Conservation (phyloP, 2,888 invertebrate species). For the Pherbina coryleti region DNA sequence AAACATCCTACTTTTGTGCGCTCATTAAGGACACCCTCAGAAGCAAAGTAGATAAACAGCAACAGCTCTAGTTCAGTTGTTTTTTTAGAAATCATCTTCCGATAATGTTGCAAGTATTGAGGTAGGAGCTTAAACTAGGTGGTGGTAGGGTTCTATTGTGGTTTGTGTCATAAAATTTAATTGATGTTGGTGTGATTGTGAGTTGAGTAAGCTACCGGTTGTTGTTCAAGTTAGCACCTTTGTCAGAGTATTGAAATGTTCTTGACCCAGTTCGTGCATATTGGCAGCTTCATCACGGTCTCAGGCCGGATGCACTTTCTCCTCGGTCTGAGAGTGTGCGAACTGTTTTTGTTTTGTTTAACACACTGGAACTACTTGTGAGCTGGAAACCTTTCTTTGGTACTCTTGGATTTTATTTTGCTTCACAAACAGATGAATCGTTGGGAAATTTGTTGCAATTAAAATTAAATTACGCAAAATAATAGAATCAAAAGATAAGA, state of each 20-base stretch:
- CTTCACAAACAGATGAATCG: too few relatives aligned
- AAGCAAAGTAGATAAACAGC: background rate
- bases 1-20: background rate
- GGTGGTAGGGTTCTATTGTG: background rate
- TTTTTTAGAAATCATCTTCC: too few relatives aligned
- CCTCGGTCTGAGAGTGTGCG: background rate
- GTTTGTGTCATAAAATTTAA: background rate
- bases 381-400: too few relatives aligned
- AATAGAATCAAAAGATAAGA: too few relatives aligned
- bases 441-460: too few relatives aligned
- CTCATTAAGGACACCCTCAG: background rate
- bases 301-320: background rate
- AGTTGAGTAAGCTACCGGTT: background rate
- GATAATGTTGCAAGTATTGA: too few relatives aligned
- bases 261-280: slow-evolving; percentile 17
- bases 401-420: too few relatives aligned
- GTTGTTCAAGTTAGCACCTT: background rate
- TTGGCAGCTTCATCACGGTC: background rate
- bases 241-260: background rate
- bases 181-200: background rate
- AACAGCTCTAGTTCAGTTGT: too few relatives aligned
- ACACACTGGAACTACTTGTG: background rate
- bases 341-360: background rate
- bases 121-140: too few relatives aligned
- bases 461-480: too few relatives aligned